Evolutionary conservation across 2,113 vertebrate species (phyloP).

Genomic region (Shinisaurus crocodilurus): DNA sequence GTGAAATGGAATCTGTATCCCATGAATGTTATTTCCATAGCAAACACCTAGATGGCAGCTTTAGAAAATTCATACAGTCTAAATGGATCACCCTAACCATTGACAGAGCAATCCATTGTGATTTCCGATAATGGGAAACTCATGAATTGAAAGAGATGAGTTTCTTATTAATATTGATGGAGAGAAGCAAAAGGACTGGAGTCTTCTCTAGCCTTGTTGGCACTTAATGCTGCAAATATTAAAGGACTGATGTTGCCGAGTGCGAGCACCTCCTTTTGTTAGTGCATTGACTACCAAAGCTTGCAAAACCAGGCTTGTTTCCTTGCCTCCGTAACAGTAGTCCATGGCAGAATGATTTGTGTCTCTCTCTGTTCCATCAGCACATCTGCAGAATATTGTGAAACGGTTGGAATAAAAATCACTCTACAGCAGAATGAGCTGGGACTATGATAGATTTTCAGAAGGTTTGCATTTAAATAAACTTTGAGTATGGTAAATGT

Average conservation of each 20-base stretch:
- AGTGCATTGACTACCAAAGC: not conserved
- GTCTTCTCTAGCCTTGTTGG: not conserved
- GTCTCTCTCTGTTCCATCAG: not conserved
- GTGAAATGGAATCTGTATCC: not conserved
- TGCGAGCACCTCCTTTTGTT: not conserved
- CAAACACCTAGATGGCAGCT: conserved; percentile 5
- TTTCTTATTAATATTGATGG: conserved; percentile 17
- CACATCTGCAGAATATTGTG: not conserved
- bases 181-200: not conserved
- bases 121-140: conserved; percentile 4
- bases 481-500: not conserved
- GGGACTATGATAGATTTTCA: not conserved
- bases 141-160: conserved; percentile 7
- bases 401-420: conserved; percentile 6
- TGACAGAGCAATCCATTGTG: not conserved
- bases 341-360: not conserved
- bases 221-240: not conserved
- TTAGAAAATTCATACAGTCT: conserved; percentile 1
- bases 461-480: conserved; percentile 19
- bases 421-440: not conserved
- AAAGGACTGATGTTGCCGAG: not conserved
- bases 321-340: not conserved
- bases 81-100: not conserved
- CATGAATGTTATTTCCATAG: conserved; percentile 25
- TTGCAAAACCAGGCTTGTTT: not conserved